Evolutionary conservation across 1,140 invertebrate genomes (phyloP), one percentile per base, ranked within the genome.

Genomic region (Hypothenemus hampei): DNA sequence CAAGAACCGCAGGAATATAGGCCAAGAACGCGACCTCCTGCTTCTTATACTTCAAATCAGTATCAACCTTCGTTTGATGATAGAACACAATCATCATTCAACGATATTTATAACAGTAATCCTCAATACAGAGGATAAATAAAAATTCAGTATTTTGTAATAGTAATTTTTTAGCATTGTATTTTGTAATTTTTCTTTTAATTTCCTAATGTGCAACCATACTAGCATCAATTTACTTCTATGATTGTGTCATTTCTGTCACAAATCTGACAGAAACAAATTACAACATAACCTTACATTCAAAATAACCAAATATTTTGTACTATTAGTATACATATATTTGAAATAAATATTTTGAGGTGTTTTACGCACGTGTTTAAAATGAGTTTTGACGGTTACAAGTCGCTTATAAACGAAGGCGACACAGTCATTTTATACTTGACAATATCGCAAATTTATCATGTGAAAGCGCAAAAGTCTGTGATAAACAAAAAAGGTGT

Each of bases 401-500:
- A 95, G 76, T 75, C 84, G 21, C 70, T 76, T 41, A 89, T 98
- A 51, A 85, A 91, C 57, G 84, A 92, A 73, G 92, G 91, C 13
- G 96, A 99, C 69, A 86, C 85, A 20, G 89, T 93, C 2, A 89
- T 98, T 54, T 72, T 98, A 2, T 97, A 96, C 72, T 73, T 98
- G 46, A 89, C 84, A 65, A 82, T 85, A 36, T 87, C 83, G 63
- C 89, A 85, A 64, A 83, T 96, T 69, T 86, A 93, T 66, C 81
- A 85, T 7, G 76, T 96, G 31, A 81, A 88, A 67, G 87, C 91
- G 1, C 75, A 74, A 39, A 74, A 77, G 1, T 81, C 83, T 72
- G 85, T 87, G 36, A 73, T 79, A 54, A 91, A 87, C 69, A 91
- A 87, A 68, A 85, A 85, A 64, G 87, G 85, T 7, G 76, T 82